phyloP scores from a whole-genome alignment of 2,888 invertebrate genomes.

The Drosophila colorata region DNA sequence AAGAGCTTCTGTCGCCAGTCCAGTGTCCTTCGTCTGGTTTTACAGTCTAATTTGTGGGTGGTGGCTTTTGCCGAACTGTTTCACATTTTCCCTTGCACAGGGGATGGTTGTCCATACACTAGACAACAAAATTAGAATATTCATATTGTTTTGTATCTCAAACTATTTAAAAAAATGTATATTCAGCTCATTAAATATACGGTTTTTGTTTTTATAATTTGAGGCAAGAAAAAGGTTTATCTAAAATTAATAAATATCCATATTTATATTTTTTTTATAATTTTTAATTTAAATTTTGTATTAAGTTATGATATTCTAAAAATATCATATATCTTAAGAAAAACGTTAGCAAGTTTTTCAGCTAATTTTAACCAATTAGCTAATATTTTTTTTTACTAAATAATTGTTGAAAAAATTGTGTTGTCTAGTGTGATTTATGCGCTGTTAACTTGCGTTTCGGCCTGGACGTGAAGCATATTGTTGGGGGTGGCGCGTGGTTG shows the following conservation, averaged over 20 bases:
- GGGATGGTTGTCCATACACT: slow-evolving; percentile 59
- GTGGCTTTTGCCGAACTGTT: slow-evolving; percentile 77
- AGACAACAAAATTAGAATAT: slow-evolving; percentile 21
- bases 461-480: slow-evolving; percentile 72
- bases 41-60: slow-evolving; percentile 77
- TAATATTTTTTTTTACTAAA: too few relatives aligned
- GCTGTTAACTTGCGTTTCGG: slow-evolving; percentile 27
- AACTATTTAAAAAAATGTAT: background rate
- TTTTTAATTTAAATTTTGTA: too few relatives aligned
- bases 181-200: background rate
- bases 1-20: slow-evolving; percentile 23
- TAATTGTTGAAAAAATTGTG: slow-evolving; percentile 11
- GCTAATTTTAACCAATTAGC: too few relatives aligned
- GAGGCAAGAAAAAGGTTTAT: too few relatives aligned
- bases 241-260: too few relatives aligned
- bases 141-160: background rate
- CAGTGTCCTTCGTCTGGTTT: slow-evolving; percentile 42
- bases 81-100: slow-evolving; percentile 58
- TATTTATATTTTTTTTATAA: too few relatives aligned
- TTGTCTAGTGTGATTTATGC: slow-evolving; percentile 48
- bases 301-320: too few relatives aligned
- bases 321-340: too few relatives aligned
- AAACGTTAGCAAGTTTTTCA: too few relatives aligned
- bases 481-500: slow-evolving; percentile 76
- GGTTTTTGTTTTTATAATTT: too few relatives aligned